These are phyloP conservation scores for Semaprochilodus insignis DNA, from an alignment of 2,797 vertebrate genomes.

Conservation along the genomic window DNA sequence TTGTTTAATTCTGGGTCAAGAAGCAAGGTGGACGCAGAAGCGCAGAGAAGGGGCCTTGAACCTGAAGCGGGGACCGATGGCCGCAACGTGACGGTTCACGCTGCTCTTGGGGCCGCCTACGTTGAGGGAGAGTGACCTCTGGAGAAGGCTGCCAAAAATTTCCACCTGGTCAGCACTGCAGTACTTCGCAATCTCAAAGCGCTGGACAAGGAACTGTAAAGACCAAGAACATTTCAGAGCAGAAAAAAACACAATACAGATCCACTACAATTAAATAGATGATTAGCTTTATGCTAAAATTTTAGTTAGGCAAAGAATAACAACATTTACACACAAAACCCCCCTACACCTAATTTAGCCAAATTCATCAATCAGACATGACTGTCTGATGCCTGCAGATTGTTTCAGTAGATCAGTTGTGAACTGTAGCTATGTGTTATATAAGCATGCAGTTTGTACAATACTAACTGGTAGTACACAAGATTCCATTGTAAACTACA, in stretches of 20 bases:
- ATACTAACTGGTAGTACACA: no score
- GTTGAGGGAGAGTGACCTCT: slow-evolving; percentile 91
- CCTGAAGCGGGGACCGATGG: slow-evolving; percentile 96
- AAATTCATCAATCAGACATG: no score
- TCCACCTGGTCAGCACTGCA: slow-evolving; percentile 98
- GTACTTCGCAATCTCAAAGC: slow-evolving; percentile 98
- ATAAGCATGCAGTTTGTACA: no score
- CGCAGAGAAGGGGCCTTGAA: slow-evolving; percentile 53
- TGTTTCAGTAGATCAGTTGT: no score
- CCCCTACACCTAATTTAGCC: no score
- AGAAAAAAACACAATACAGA: background rate
- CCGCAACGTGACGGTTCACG: slow-evolving; percentile 93
- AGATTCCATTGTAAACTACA: no score
- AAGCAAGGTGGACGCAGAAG: background rate
- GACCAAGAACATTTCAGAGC: background rate
- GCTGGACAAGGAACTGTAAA: slow-evolving; percentile 90
- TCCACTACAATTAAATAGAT: background rate
- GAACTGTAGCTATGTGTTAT: no score
- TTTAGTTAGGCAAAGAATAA: no score
- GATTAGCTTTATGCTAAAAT: background rate
- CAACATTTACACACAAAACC: background rate
- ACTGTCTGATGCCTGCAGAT: no score
- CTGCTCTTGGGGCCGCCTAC: slow-evolving; percentile 88
- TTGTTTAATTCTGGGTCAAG: background rate
- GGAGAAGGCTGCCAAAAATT: slow-evolving; percentile 93